Evolutionary conservation across 1,140 invertebrate genomes (phyloP).

Genomic region (Brachionus manjavacas): DNA sequence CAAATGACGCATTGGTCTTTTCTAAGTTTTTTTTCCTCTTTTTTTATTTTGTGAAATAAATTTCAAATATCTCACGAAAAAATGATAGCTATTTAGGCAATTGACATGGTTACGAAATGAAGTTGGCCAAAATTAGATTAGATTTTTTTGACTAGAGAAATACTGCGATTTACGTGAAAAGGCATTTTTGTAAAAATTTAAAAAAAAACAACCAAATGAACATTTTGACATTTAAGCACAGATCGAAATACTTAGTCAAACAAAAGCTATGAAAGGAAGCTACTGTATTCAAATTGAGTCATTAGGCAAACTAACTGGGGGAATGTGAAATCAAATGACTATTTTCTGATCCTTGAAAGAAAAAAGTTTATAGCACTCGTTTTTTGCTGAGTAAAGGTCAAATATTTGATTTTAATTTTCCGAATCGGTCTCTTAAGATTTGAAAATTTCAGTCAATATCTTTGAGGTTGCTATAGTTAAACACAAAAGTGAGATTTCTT

Average conservation of each 20-base stretch:
- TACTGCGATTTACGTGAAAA: neutral
- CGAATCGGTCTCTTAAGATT: neutral
- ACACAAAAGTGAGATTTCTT: neutral
- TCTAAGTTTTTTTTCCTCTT: neutral
- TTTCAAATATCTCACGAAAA: neutral
- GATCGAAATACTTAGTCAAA: neutral
- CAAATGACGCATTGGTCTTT: neutral
- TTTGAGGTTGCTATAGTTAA: neutral
- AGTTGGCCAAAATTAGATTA: neutral
- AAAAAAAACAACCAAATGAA: neutral
- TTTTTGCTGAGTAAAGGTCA: neutral
- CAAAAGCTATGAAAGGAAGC: neutral
- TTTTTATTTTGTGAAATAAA: neutral
- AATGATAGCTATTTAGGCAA: neutral
- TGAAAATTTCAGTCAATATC: neutral
- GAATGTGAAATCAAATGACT: neutral
- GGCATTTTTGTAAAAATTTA: neutral
- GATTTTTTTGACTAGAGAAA: neutral
- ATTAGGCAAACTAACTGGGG: neutral
- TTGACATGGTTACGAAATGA: neutral
- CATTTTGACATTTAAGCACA: neutral
- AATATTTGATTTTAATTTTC: neutral
- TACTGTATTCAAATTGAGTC: neutral
- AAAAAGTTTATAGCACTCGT: neutral
- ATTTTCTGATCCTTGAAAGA: neutral